Evolutionary conservation across 2,797 vertebrate genomes (phyloP), one percentile per base, ranked within the genome.

Genomic region (Setipinna tenuifilis): DNA sequence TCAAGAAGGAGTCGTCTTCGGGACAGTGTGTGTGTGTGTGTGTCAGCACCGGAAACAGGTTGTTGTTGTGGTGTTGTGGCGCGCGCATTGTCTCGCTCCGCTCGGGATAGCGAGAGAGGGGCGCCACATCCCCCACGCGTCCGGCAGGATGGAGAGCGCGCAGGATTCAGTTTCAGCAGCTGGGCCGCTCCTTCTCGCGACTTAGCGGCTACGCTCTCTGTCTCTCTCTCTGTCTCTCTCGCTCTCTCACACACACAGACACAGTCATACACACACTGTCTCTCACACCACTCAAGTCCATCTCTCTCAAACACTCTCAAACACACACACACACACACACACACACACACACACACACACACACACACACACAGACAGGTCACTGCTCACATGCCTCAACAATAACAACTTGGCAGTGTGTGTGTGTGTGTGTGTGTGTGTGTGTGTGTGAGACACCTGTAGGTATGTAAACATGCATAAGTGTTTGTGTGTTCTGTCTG

Each of bases 401-500:
- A 21, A 21, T 46, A 9, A 81, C 35, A 21, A 31, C 46, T 46
- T 81, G 31, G 0, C 35, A 28, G 78, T 46, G 78, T 58, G 57
- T 58, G 57, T 21, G 57, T 58, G 57, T 58, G 78, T 46, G 78
- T 58, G 57, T 58, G 57, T 21, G 57, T 58, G 57, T 58, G 54
- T 57, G 57, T 58, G 57, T 58, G 57, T 58, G 57, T 58, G 57
- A 10, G 17, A 41, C 35, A 41, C 35, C 35, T 44, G 85, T 89
- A 88, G 89, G 54, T 57, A 57, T 57, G 11, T 57, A 57, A 57
- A 57, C 2, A 14, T 57, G 54, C 35, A 2, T 41, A 2, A 41
- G 35, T 41, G 35, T 41, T 41, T 41, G n/a, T n/a, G n/a, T n/a
- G n/a, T n/a, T n/a, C n/a, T n/a, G n/a, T n/a, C n/a, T n/a, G n/a